These are phyloP conservation scores for Anoplophora glabripennis DNA, from an alignment of 1,140 invertebrate species.

Conservation along the genomic window DNA sequence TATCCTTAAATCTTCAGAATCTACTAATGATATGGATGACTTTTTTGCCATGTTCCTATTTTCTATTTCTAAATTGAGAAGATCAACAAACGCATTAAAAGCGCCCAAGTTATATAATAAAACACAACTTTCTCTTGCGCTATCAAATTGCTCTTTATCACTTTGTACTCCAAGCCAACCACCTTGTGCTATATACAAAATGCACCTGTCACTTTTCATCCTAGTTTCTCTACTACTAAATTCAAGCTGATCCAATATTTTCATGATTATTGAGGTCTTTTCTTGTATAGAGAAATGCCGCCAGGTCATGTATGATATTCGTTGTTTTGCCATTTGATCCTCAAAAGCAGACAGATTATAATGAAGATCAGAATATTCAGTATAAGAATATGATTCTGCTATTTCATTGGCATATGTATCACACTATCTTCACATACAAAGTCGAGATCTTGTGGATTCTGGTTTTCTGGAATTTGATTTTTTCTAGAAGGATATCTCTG, in stretches of 20 bases:
- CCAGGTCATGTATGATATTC: slow-evolving; percentile 72
- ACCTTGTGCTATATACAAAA: slow-evolving; percentile 91
- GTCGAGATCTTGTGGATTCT: slow-evolving; percentile 66
- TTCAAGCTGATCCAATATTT: slow-evolving; percentile 86
- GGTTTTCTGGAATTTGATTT: not conserved
- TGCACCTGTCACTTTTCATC: slow-evolving; percentile 82
- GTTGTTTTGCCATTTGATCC: slow-evolving; percentile 78
- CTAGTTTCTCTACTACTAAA: slow-evolving; percentile 74
- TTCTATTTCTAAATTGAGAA: slow-evolving; percentile 94
- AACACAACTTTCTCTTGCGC: slow-evolving; percentile 80
- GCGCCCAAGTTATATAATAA: slow-evolving; percentile 84
- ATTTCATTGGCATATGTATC: slow-evolving; percentile 90
- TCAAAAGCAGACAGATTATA: slow-evolving; percentile 88
- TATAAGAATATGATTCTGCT: slow-evolving; percentile 94
- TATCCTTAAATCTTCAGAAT: slow-evolving; percentile 87
- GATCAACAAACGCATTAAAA: slow-evolving; percentile 84
- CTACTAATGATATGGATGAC: slow-evolving; percentile 75
- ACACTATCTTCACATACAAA: slow-evolving; percentile 92
- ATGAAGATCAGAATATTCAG: slow-evolving; percentile 88
- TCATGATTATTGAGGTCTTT: slow-evolving; percentile 73
- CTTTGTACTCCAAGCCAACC: slow-evolving; percentile 92
- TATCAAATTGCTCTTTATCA: slow-evolving; percentile 81
- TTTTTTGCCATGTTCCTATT: slow-evolving; percentile 2
- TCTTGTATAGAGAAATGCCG: slow-evolving; percentile 65
- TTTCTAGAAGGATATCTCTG: not conserved